A percentile compares a stretch with the other conserved stretches of the same genome.
phyloP scores from a whole-genome alignment of 2,797 vertebrate species.

The Microcaecilia unicolor region DNA sequence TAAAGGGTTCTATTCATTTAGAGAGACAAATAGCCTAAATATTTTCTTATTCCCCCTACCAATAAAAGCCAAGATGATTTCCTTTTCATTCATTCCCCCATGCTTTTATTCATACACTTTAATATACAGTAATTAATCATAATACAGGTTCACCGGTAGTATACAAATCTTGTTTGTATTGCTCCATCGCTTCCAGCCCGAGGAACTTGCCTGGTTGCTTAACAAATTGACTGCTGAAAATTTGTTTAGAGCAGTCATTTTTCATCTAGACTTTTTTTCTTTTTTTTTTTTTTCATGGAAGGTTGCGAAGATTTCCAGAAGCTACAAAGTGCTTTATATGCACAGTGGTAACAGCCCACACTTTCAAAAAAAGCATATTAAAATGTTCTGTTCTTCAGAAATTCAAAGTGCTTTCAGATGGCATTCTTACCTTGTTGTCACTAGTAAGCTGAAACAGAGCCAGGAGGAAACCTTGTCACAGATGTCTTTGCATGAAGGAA shows the following conservation, averaged over 20 bases:
- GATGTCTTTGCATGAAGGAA: no score
- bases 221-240: slow-evolving; percentile 27
- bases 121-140: slow-evolving; percentile 31
- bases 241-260: slow-evolving; percentile 25
- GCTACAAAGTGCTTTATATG: slow-evolving; percentile 6
- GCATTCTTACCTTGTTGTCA: no score
- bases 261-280: slow-evolving; percentile 23
- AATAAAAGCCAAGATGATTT: not conserved
- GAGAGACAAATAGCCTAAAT: not conserved
- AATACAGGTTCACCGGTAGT: not conserved
- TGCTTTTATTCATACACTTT: not conserved
- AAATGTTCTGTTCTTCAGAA: slow-evolving; percentile 23
- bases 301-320: slow-evolving; percentile 14
- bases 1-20: slow-evolving; percentile 1
- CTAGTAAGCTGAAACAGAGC: no score
- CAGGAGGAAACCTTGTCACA: no score
- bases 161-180: slow-evolving; percentile 4
- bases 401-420: no score
- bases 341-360: slow-evolving; percentile 5
- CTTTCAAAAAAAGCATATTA: not conserved
- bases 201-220: slow-evolving; percentile 6
- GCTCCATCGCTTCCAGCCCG: slow-evolving; percentile 13
- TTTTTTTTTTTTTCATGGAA: slow-evolving; percentile 16
- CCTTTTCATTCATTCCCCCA: slow-evolving; percentile 15
- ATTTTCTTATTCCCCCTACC: slow-evolving; percentile 2